These are phyloP conservation scores for Suricata suricatta DNA, from an alignment of 2,113 vertebrate genomes.

Conservation along the genomic window DNA sequence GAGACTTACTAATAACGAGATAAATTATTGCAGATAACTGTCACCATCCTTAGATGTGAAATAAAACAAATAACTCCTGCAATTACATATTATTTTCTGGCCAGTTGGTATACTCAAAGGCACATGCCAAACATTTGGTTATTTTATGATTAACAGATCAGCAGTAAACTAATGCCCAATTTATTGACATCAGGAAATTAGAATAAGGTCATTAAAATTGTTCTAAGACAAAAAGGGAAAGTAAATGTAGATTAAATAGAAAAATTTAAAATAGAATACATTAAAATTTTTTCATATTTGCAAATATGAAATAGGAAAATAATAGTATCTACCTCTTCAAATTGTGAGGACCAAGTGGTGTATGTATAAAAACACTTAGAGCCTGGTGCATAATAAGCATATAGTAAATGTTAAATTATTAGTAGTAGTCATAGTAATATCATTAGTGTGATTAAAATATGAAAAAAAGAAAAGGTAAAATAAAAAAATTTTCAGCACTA, in stretches of 20 bases:
- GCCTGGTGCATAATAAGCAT: not conserved
- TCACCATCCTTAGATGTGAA: not conserved
- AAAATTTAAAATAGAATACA: not conserved
- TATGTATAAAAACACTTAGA: not conserved
- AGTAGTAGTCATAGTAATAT: not conserved
- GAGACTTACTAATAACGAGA: not conserved
- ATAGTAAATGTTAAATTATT: not conserved
- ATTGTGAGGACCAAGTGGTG: not conserved
- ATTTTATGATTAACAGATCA: not conserved
- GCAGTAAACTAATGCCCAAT: not conserved
- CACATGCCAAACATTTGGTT: not conserved
- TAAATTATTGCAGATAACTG: not conserved
- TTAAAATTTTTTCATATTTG: conserved; percentile 16
- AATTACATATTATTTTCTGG: not conserved
- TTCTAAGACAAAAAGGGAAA: not conserved
- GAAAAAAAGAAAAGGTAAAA: not conserved
- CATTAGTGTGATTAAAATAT: not conserved
- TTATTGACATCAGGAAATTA: not conserved
- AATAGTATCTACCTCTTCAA: not conserved
- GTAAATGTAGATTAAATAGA: not conserved
- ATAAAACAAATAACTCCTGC: not conserved
- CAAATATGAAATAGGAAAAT: not conserved
- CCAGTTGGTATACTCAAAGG: not conserved
- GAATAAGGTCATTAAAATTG: not conserved
- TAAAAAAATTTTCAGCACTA: not conserved